Percentiles rank a stretch among this genome's conserved stretches.
phyloP scores from a whole-genome alignment of 92 coral and sea anemone species.

The Montipora capitata region DNA sequence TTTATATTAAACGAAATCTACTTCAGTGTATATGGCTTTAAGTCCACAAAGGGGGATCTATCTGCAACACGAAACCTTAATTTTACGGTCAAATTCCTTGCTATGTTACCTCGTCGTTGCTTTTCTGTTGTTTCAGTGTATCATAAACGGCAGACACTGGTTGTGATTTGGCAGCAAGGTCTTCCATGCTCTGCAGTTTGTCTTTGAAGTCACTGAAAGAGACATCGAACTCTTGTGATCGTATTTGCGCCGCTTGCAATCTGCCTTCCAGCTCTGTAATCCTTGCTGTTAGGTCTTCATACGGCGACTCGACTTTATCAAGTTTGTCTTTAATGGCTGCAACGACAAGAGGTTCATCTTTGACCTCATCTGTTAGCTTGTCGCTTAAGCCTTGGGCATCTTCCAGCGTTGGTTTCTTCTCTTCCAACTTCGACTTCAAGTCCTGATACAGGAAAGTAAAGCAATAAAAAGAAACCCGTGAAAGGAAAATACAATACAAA shows the following conservation, averaged over 20 bases:
- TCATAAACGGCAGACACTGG: conserved; percentile 97
- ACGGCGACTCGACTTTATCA: conserved; percentile 88
- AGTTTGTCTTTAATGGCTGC: conserved; percentile 93
- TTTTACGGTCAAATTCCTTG: neutral
- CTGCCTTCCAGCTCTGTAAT: conserved; percentile 84
- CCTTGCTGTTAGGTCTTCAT: conserved; percentile 86
- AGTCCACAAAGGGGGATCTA: no score
- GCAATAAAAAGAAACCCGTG: neutral
- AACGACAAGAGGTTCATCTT: conserved; percentile 91
- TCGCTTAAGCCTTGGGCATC: conserved; percentile 86
- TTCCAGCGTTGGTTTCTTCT: conserved; percentile 85
- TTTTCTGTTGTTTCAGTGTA: conserved; percentile 90
- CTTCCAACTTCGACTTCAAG: conserved; percentile 86
- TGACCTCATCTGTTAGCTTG: conserved; percentile 87
- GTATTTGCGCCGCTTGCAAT: conserved; percentile 94
- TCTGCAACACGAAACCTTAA: neutral
- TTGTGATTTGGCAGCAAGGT: conserved; percentile 68
- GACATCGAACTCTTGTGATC: conserved; percentile 93
- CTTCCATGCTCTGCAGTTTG: conserved; percentile 89
- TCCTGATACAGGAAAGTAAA: conserved; percentile 56
- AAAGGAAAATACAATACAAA: neutral
- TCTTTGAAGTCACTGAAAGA: conserved; percentile 86
- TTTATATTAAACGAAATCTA: no score
- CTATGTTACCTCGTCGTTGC: conserved; percentile 75
- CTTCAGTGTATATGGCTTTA: no score